A percentile compares a stretch with the other conserved stretches of the same genome.
These are phyloP conservation scores for Cryptocephalus moraei DNA, from an alignment of 2,888 invertebrate genomes.

Conservation along the genomic window DNA sequence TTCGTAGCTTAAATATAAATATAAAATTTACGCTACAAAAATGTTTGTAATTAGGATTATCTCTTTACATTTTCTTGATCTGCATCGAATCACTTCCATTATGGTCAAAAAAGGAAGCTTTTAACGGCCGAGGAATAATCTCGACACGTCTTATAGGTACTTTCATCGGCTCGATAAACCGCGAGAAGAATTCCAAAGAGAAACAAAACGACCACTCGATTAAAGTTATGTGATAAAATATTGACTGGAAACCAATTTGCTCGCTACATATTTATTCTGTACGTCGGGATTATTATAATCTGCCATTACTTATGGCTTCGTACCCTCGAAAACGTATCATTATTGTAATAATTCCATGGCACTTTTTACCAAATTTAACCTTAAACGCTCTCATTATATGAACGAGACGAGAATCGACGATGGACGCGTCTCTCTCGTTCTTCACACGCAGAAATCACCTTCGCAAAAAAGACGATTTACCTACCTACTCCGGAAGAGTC, in stretches of 20 bases:
- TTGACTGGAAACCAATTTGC: constrained; percentile 11
- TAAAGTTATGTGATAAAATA: not conserved
- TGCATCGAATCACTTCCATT: too few relatives aligned
- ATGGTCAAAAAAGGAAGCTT: too few relatives aligned
- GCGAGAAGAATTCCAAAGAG: too few relatives aligned
- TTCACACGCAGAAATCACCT: constrained; percentile 2
- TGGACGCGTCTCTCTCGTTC: not conserved
- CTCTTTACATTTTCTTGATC: too few relatives aligned
- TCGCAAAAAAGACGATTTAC: not conserved
- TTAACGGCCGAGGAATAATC: too few relatives aligned
- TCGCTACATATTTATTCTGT: constrained; percentile 13
- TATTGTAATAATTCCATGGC: constrained; percentile 15
- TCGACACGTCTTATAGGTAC: too few relatives aligned
- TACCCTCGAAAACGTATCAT: constrained; percentile 14
- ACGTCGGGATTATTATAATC: constrained; percentile 15
- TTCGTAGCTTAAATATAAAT: too few relatives aligned
- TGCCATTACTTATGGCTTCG: constrained; percentile 10
- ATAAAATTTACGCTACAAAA: too few relatives aligned
- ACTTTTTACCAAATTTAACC: constrained; percentile 14
- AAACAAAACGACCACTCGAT: too few relatives aligned
- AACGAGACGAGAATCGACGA: constrained; percentile 13
- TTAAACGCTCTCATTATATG: constrained; percentile 14
- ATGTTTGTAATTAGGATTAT: too few relatives aligned
- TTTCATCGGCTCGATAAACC: too few relatives aligned
- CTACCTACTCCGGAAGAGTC: too few relatives aligned